Conservation (phyloP, 2,113 vertebrate species). For the Peromyscus californicus region DNA sequence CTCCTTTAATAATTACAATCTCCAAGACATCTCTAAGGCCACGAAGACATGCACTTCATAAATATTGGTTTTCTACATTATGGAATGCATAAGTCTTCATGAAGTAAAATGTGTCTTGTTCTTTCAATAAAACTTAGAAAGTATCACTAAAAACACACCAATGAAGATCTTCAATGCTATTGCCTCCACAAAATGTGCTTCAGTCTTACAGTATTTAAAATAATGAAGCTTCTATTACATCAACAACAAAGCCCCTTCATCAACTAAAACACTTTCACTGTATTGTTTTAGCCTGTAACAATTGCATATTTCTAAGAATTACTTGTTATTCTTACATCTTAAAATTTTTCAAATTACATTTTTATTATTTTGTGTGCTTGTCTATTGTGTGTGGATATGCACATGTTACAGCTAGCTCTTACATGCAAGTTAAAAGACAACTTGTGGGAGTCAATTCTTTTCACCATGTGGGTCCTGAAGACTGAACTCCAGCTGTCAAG, state of each 20-base stretch:
- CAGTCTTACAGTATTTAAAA: background rate
- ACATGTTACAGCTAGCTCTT: background rate
- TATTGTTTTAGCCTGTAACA: background rate
- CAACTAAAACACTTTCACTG: conserved; percentile 11
- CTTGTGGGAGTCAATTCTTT: background rate
- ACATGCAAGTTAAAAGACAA: background rate
- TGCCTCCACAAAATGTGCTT: background rate
- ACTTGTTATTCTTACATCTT: background rate
- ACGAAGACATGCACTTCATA: background rate
- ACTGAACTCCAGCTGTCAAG: no score
- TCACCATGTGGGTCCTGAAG: background rate
- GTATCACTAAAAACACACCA: background rate
- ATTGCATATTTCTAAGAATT: background rate
- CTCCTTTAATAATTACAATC: conserved; percentile 26
- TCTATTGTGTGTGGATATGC: background rate
- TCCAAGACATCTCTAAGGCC: conserved; percentile 16
- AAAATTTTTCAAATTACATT: background rate
- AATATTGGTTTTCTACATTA: conserved; percentile 1
- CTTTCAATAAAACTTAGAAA: conserved; percentile 38
- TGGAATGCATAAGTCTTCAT: conserved; percentile 18
- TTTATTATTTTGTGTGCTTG: background rate
- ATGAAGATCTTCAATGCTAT: background rate
- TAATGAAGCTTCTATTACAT: background rate
- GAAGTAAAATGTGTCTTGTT: background rate
- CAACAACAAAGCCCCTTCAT: background rate